Conservation (phyloP, 2,113 vertebrate genomes). For the Orthonyx spaldingii region DNA sequence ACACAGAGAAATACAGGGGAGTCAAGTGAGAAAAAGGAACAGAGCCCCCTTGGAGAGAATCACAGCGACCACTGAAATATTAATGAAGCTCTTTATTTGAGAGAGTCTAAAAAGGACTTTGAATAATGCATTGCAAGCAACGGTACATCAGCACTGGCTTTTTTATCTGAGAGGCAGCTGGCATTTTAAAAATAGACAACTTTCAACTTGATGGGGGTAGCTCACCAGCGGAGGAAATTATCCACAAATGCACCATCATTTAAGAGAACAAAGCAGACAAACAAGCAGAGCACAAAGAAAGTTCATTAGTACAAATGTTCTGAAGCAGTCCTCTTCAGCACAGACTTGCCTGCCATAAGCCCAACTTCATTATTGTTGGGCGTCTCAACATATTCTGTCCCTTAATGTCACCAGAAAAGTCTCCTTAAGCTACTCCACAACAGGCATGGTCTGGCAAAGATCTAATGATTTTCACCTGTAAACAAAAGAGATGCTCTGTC, state of each 20-base stretch:
- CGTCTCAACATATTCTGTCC: not conserved
- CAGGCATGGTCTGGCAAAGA: not conserved
- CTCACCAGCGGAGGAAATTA: constrained; percentile 37
- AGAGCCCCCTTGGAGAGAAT: constrained; percentile 40
- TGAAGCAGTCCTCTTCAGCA: not conserved
- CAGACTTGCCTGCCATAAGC: not conserved
- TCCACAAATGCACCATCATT: constrained; percentile 20
- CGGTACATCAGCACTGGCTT: constrained; percentile 41
- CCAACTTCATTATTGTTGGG: not conserved
- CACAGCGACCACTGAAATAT: constrained; percentile 54
- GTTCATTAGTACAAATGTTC: constrained; percentile 3
- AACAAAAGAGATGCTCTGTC: not conserved
- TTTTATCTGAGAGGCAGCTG: constrained; percentile 41
- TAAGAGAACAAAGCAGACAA: constrained; percentile 21
- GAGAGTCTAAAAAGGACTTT: constrained; percentile 57
- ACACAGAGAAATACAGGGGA: not conserved
- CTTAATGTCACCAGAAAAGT: not conserved
- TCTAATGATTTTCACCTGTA: not conserved
- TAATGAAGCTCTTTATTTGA: constrained; percentile 56
- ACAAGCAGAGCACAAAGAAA: constrained; percentile 35
- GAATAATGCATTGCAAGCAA: constrained; percentile 65
- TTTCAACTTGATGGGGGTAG: constrained; percentile 40
- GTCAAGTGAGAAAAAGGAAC: constrained; percentile 21
- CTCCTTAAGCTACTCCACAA: not conserved
- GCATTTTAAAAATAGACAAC: constrained; percentile 64